phyloP scores from a whole-genome alignment of 1,140 invertebrate species.

The Drosophila santomea region DNA sequence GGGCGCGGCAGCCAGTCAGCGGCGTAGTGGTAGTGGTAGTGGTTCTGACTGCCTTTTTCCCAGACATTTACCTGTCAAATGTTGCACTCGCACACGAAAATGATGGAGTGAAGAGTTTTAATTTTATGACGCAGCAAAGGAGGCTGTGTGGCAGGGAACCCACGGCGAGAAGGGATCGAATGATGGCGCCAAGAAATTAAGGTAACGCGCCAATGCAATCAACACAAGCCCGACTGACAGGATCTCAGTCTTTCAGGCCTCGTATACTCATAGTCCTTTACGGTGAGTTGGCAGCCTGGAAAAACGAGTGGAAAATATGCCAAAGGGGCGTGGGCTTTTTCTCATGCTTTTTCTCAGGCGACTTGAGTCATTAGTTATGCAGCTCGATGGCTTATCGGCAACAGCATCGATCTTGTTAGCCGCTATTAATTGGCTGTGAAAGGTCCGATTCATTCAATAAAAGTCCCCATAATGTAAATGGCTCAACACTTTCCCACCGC shows the following conservation, averaged over 20 bases:
- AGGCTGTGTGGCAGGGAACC: conserved; percentile 11
- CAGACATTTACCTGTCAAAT: conserved; percentile 82
- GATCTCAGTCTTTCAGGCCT: conserved; percentile 2
- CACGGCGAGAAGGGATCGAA: conserved; percentile 8
- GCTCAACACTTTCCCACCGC: conserved; percentile 78
- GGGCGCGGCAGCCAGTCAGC: conserved; percentile 59
- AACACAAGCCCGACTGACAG: conserved; percentile 52
- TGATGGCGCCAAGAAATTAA: conserved; percentile 81
- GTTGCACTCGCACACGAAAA: conserved; percentile 81
- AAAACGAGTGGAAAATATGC: neutral
- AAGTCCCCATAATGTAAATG: conserved; percentile 69
- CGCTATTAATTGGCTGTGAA: conserved; percentile 80
- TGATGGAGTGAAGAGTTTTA: conserved; percentile 83
- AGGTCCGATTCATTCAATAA: conserved; percentile 79
- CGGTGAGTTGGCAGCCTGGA: neutral
- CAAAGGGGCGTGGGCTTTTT: conserved; percentile 16
- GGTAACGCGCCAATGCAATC: conserved; percentile 75
- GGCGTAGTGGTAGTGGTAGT: neutral
- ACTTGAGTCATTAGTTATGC: conserved; percentile 68
- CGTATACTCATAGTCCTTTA: neutral
- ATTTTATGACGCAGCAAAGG: conserved; percentile 81
- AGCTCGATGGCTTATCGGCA: conserved; percentile 57
- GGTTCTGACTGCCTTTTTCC: conserved; percentile 64
- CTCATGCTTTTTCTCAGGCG: conserved; percentile 10
- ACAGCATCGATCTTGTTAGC: conserved; percentile 79